phyloP scores from a whole-genome alignment of 1,140 invertebrate genomes.

The Cyrtorhinus lividipennis region DNA sequence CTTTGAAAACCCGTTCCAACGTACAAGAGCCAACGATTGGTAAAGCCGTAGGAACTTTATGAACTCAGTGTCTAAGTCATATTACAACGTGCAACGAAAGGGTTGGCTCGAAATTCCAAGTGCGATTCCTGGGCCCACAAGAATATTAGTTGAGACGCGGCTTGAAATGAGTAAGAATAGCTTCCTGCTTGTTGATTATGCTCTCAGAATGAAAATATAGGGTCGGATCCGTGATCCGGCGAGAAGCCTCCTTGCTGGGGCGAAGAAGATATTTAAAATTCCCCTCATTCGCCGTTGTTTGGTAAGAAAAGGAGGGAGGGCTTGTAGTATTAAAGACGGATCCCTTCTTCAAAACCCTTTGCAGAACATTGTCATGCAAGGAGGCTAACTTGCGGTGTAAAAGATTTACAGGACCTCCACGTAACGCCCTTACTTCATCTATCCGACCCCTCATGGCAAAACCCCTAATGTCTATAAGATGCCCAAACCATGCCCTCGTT shows the following conservation, averaged over 20 bases:
- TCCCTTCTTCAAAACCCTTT: neutral
- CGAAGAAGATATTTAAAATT: constrained; percentile 1
- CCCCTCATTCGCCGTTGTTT: neutral
- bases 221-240: neutral
- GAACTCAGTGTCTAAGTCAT: no score
- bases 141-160: no score
- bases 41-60: no score
- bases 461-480: constrained; percentile 7
- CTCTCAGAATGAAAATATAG: neutral
- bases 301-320: neutral
- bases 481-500: neutral
- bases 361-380: constrained; percentile 2
- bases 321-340: neutral
- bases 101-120: no score
- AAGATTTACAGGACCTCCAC: neutral
- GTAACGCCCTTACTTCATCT: neutral
- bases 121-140: no score
- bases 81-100: no score
- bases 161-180: no score
- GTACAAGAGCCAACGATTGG: no score
- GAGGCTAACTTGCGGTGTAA: neutral
- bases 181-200: neutral
- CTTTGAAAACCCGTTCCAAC: no score
- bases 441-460: neutral
- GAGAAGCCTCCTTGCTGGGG: neutral